phyloP scores from a whole-genome alignment of 2,113 vertebrate species.

The Gallinago media region DNA sequence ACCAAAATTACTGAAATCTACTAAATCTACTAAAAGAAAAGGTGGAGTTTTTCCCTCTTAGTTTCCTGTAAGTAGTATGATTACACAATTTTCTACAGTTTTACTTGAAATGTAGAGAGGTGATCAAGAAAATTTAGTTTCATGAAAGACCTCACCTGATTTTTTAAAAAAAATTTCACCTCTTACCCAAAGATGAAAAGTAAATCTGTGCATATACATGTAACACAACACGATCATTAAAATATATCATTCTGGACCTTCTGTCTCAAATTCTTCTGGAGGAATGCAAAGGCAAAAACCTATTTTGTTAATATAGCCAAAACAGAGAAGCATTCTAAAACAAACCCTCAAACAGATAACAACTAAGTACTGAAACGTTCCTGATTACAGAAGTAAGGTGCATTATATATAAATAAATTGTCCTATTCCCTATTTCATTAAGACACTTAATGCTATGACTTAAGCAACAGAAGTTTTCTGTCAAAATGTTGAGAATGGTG shows the following conservation, averaged over 20 bases:
- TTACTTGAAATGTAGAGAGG: not conserved
- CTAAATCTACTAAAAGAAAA: not conserved
- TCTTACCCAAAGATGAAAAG: not conserved
- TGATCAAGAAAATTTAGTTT: not conserved
- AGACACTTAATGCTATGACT: fast-evolving
- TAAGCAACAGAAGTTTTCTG: not conserved
- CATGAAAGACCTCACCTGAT: not conserved
- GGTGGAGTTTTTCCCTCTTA: not conserved
- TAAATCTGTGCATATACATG: not conserved
- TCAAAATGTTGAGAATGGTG: not conserved
- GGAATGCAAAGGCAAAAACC: not conserved
- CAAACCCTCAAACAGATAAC: not conserved
- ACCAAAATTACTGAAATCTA: not conserved
- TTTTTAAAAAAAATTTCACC: fast-evolving
- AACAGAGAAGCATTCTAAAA: not conserved
- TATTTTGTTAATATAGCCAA: not conserved
- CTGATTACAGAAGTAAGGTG: not conserved
- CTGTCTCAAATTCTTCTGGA: not conserved
- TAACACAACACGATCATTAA: not conserved
- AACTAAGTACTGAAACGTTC: not conserved
- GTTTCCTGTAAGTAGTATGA: not conserved
- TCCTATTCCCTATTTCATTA: not conserved
- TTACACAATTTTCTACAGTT: not conserved
- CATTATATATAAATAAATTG: fast-evolving
- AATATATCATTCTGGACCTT: not conserved